Base-by-base conservation (phyloP, 1,140 invertebrate genomes). In the Philotrypesis tridentata region DNA sequence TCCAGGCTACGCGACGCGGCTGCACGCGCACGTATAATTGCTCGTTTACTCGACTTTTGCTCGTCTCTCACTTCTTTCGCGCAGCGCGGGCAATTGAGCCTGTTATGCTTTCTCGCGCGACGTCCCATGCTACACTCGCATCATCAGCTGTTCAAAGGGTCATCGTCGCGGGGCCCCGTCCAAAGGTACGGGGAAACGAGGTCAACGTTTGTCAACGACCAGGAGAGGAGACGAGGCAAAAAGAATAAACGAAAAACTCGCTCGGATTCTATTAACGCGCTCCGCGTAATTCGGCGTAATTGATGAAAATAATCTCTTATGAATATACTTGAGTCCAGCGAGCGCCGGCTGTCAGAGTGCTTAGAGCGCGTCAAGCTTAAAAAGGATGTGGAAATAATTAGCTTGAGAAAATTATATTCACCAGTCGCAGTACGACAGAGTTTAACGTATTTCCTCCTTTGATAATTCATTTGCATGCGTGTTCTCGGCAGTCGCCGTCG, bases 31-130 rank as follows among this genome's bases (percentile, higher is more conserved):
- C 63, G 55, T 65, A 77, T 83, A 86, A 85, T 85, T 87, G 85
- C 84, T 84, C 84, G 83, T 82, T 84, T 82, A 82, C 84, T 79
- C 83, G 73, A 82, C 84, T 84, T 84, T 85, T 80, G 78, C 61
- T 43, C 76, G 77, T 82, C 77, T 71, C 74, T 82, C 75, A 76
- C 67, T 84, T 84, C 82, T 84, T 87, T 84, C 79, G 80, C 83
- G 78, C 83, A 84, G 82, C 70, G 77, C 78, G 79, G 82, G 75
- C 81, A 87, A 87, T 87, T 85, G 84, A 87, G 80, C 82, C 83
- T 84, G 83, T 85, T 85, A 61, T 23, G 40, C 21, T 8, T 43
- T 40, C 27, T 37, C 37, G 71, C 25, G 21, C 31, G 71, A 6
- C 33, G 74, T 25, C 25, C 67, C n/a, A 17, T 17, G n/a, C n/a